phyloP scores from a whole-genome alignment of 2,797 vertebrate genomes.

The Pempheris klunzingeri region DNA sequence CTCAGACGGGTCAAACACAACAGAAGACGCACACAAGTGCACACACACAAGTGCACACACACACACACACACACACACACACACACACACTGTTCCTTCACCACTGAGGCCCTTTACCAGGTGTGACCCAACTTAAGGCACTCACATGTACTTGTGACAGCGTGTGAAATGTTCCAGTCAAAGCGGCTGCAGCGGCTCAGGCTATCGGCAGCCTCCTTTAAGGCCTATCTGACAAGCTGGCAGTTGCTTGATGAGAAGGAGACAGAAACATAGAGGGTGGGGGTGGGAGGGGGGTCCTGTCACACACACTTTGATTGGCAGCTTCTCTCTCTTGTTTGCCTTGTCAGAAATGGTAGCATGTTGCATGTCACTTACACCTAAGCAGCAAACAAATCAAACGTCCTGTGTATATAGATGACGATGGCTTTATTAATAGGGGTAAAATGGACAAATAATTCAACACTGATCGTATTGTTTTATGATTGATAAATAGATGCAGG shows the following conservation, averaged over 20 bases:
- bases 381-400: neutral
- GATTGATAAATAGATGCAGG: too few relatives aligned
- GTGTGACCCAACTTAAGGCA: conserved; percentile 71
- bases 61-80: conserved; percentile 18
- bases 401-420: neutral
- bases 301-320: conserved; percentile 52
- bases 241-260: conserved; percentile 69
- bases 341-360: conserved; percentile 1
- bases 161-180: conserved; percentile 77
- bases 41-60: too few relatives aligned
- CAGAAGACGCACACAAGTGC: neutral
- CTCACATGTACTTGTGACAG: conserved; percentile 69
- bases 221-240: conserved; percentile 72
- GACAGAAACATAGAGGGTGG: conserved; percentile 40
- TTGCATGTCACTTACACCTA: conserved; percentile 4
- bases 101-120: conserved; percentile 52
- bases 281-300: conserved; percentile 6
- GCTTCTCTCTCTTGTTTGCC: conserved; percentile 31
- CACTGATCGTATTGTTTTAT: neutral
- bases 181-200: conserved; percentile 62
- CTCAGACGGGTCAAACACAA: neutral
- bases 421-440: neutral
- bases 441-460: neutral
- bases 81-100: conserved; percentile 27
- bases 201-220: conserved; percentile 69